Evolutionary conservation across 2,888 invertebrate species (phyloP).

Genomic region (Xiphydria camelus): DNA sequence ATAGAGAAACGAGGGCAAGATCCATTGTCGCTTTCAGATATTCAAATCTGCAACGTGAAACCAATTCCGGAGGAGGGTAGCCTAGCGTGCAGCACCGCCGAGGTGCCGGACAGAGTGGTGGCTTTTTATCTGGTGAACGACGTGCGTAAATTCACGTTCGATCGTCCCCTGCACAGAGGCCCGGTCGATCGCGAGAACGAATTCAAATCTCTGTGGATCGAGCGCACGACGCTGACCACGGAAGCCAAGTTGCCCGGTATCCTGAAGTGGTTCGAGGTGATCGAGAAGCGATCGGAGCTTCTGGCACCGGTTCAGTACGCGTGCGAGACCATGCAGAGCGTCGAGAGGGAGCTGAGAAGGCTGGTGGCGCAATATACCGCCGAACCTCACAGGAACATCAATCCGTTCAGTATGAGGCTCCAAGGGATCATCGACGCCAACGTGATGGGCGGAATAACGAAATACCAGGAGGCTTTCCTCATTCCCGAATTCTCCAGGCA

Average conservation of each 20-base stretch:
- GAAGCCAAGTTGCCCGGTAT: constrained; percentile 87
- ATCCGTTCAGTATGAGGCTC: constrained; percentile 90
- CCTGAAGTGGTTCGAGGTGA: constrained; percentile 94
- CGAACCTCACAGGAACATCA: constrained; percentile 82
- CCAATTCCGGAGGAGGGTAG: constrained; percentile 76
- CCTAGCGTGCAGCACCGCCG: constrained; percentile 62
- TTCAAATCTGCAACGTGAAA: constrained; percentile 93
- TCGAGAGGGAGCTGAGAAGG: constrained; percentile 82
- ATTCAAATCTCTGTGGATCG: constrained; percentile 95
- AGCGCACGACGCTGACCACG: constrained; percentile 84
- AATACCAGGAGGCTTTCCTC: constrained; percentile 94
- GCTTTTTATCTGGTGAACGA: constrained; percentile 91
- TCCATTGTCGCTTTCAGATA: constrained; percentile 69
- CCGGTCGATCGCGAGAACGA: constrained; percentile 92
- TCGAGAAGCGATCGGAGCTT: constrained; percentile 73
- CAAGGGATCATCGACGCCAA: constrained; percentile 95
- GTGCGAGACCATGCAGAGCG: constrained; percentile 91
- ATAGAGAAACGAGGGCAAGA: no score
- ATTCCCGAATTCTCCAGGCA: constrained; percentile 73
- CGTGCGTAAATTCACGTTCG: constrained; percentile 87
- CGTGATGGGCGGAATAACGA: constrained; percentile 92
- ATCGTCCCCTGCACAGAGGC: constrained; percentile 87
- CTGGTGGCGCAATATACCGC: constrained; percentile 79
- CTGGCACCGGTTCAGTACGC: constrained; percentile 85
- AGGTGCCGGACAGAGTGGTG: constrained; percentile 84